Evolutionary conservation across 2,888 invertebrate species (phyloP).

Genomic region (Lissocephala sabroskyi): DNA sequence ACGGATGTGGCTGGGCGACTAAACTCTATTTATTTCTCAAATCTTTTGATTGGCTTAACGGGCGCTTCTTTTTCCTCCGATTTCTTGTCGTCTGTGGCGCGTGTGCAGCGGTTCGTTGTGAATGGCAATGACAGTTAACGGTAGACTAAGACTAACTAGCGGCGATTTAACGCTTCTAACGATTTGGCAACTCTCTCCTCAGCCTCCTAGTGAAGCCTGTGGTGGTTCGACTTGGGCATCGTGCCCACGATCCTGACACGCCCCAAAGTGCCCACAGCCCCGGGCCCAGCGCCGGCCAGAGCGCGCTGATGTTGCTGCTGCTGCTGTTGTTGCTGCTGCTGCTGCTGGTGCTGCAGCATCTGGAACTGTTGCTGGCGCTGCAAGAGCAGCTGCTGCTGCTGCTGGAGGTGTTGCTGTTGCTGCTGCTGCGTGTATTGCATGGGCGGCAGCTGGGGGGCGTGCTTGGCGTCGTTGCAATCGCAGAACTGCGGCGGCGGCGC

Average conservation of each 20-base stretch:
- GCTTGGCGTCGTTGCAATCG: conserved; percentile 77
- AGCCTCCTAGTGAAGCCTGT: conserved; percentile 64
- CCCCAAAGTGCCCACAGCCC: conserved; percentile 62
- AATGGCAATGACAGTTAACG: conserved; percentile 55
- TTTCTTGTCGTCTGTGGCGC: not conserved
- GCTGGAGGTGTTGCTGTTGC: conserved; percentile 42
- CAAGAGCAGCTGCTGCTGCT: conserved; percentile 43
- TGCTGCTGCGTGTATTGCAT: conserved; percentile 43
- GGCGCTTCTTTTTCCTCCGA: not conserved
- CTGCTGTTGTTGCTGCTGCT: conserved; percentile 30
- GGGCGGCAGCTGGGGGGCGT: conserved; percentile 54
- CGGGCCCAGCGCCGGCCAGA: conserved; percentile 48
- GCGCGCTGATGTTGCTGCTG: conserved; percentile 56
- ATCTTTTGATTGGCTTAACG: too few relatives aligned
- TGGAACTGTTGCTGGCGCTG: conserved; percentile 51
- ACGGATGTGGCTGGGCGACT: too few relatives aligned
- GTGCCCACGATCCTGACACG: conserved; percentile 88
- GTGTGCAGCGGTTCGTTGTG: conserved; percentile 52
- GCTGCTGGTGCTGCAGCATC: conserved; percentile 36
- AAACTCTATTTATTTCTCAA: too few relatives aligned
- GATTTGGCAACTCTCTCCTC: conserved; percentile 49
- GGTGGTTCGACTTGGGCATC: conserved; percentile 79
- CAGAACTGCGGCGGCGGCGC: conserved; percentile 94
- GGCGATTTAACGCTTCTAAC: conserved; percentile 39
- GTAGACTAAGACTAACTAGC: conserved; percentile 2